Evolutionary conservation across 2,888 invertebrate species (phyloP).

Genomic region (Cactoblastis cactorum): DNA sequence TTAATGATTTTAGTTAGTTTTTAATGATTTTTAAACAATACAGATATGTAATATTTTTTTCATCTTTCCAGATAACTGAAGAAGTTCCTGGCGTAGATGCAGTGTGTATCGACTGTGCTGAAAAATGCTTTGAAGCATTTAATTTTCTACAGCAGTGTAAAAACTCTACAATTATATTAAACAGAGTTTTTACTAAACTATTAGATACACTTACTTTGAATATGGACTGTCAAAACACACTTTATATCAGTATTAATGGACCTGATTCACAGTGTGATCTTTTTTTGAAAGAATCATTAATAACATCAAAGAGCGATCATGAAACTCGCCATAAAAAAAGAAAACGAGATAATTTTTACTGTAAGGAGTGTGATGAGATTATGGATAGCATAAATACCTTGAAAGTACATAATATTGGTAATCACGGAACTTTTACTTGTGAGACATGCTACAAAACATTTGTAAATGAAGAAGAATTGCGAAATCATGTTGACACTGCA

Average conservation of each 20-base stretch:
- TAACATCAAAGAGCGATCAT: constrained; percentile 15
- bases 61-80: constrained; percentile 46
- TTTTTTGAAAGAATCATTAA: constrained; percentile 29
- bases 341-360: constrained; percentile 28
- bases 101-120: constrained; percentile 51
- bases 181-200: constrained; percentile 45
- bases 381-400: constrained; percentile 36
- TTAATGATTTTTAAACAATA: too few relatives aligned
- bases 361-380: constrained; percentile 37
- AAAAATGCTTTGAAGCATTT: constrained; percentile 37
- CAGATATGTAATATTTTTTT: too few relatives aligned
- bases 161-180: constrained; percentile 38
- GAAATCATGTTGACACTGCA: constrained; percentile 32
- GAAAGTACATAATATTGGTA: constrained; percentile 39
- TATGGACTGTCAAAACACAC: constrained; percentile 30
- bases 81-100: constrained; percentile 56
- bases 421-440: constrained; percentile 46
- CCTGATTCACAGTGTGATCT: constrained; percentile 38
- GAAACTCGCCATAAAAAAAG: constrained; percentile 17
- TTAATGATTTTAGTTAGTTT: too few relatives aligned
- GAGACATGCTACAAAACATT: constrained; percentile 44
- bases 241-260: constrained; percentile 48
- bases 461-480: constrained; percentile 31
- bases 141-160: constrained; percentile 47
- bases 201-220: constrained; percentile 34